Conservation (phyloP, 1,140 invertebrate genomes). For the Littorina saxatilis region DNA sequence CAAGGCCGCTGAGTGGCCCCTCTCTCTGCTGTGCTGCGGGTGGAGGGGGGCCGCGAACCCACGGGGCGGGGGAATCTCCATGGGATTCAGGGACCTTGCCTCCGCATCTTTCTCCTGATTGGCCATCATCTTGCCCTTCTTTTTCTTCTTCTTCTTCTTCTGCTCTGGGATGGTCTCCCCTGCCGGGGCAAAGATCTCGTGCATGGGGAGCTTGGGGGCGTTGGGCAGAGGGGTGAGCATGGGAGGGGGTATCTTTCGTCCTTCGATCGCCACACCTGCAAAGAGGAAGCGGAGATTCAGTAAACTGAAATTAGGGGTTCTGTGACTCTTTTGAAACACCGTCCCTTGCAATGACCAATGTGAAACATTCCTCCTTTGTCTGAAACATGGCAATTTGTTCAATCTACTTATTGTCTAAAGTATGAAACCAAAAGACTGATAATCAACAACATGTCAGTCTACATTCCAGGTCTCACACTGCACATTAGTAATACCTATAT, state of each 20-base stretch:
- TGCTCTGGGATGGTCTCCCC: conserved; percentile 26
- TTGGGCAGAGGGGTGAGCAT: conserved; percentile 67
- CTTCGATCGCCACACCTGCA: conserved; percentile 53
- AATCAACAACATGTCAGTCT: no score
- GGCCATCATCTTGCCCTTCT: conserved; percentile 45
- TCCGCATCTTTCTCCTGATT: conserved; percentile 56
- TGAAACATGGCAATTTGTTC: no score
- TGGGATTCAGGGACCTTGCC: conserved; percentile 56
- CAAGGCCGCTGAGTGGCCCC: conserved; percentile 48
- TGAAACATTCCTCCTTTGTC: no score
- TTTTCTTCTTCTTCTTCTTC: conserved; percentile 66
- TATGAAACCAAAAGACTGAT: no score
- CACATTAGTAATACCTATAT: no score
- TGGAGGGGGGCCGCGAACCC: conserved; percentile 68
- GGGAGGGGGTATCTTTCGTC: conserved; percentile 60
- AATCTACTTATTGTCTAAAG: no score
- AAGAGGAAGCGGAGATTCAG: no score
- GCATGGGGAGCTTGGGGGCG: conserved; percentile 61
- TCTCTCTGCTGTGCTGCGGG: conserved; percentile 54
- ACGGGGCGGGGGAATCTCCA: conserved; percentile 59
- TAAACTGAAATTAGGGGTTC: no score
- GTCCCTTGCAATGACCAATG: no score
- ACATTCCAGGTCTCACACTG: no score
- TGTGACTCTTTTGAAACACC: no score
- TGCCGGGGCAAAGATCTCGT: conserved; percentile 46